Evolutionary conservation across 2,888 invertebrate genomes (phyloP), one percentile per base, ranked within the genome.

Genomic region (Syritta pipiens): DNA sequence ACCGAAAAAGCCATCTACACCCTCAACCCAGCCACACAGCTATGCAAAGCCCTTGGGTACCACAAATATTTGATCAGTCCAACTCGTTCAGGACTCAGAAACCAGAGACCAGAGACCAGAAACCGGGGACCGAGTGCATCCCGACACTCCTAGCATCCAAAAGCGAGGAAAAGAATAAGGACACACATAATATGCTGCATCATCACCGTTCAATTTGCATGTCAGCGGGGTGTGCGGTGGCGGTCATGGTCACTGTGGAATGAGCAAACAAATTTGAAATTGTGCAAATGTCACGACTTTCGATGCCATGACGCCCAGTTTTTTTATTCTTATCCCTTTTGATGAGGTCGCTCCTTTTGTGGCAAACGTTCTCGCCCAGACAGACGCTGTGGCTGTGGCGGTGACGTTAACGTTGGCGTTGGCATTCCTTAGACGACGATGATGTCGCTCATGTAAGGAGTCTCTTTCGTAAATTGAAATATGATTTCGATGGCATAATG

Each of bases 231-330:
- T 74, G 67, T 57, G n/a, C n/a, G 79, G 60, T 35, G 51, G 65
- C 60, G 79, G 79, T 74, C 79, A 79, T 30, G 79, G 79, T 79
- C 79, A 79, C 68, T 57, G 62, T 74, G 74, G 72, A 60, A 72
- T 72, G 77, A 77, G 72, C 71, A 77, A 77, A 77, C 72, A 77
- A 77, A 77, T 77, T 77, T 77, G 40, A 71, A 72, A 65, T 71
- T 77, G 71, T 72, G 77, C 77, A 77, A 77, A 77, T 77, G 77
- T 77, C 77, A 77, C 65, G 77, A 77, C 72, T 72, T 65, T 77
- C 72, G 59, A 65, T 59, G 63, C 40, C 49, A 63, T 62, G 57
- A 63, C 69, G 69, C 51, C 63, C 63, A 59, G 19, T 63, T 77
- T 42, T 40, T 48, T 55, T 48, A 37, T 42, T 35, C n/a, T 22